A percentile compares a stretch with the other conserved stretches of the same genome.
Evolutionary conservation across 2,113 vertebrate genomes (phyloP).

Genomic region (Scomber scombrus): DNA sequence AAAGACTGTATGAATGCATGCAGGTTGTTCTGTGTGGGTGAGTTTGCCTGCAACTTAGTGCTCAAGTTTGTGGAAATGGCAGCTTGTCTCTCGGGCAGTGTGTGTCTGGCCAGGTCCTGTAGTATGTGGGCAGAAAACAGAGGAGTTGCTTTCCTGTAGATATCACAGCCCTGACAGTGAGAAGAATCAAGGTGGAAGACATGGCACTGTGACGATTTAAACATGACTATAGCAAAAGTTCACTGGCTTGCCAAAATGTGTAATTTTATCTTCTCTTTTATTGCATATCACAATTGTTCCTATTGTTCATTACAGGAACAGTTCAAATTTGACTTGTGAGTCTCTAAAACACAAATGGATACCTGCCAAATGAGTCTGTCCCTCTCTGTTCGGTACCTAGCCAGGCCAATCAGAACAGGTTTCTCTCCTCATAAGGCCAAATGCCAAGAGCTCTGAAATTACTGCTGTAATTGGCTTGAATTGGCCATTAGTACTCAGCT

Average conservation of each 20-base stretch:
- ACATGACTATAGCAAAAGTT: not conserved
- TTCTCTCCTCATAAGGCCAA: slow-evolving; percentile 48
- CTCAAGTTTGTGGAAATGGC: slow-evolving; percentile 46
- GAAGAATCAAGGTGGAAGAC: slow-evolving; percentile 26
- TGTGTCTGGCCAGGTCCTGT: slow-evolving; percentile 30
- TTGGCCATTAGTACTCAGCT: slow-evolving; percentile 59
- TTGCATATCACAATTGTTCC: not conserved
- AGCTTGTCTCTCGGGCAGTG: slow-evolving; percentile 41
- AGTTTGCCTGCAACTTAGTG: slow-evolving; percentile 5
- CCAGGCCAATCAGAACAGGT: slow-evolving; percentile 42
- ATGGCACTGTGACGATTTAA: not conserved
- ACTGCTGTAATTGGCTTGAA: slow-evolving; percentile 57
- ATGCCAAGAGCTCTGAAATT: slow-evolving; percentile 59
- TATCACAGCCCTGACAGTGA: slow-evolving; percentile 46
- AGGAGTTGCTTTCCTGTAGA: slow-evolving; percentile 42
- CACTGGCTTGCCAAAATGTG: not conserved
- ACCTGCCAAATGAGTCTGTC: slow-evolving; percentile 38
- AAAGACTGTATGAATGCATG: not conserved
- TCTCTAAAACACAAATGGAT: slow-evolving; percentile 13
- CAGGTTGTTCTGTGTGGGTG: slow-evolving; percentile 10
- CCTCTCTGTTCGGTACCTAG: slow-evolving; percentile 36
- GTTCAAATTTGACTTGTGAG: slow-evolving; percentile 23
- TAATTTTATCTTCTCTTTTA: not conserved
- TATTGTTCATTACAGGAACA: not conserved
- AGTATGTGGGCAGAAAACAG: slow-evolving; percentile 63